Conservation (phyloP, 2,113 vertebrate genomes). For the Aegotheles bennettii region DNA sequence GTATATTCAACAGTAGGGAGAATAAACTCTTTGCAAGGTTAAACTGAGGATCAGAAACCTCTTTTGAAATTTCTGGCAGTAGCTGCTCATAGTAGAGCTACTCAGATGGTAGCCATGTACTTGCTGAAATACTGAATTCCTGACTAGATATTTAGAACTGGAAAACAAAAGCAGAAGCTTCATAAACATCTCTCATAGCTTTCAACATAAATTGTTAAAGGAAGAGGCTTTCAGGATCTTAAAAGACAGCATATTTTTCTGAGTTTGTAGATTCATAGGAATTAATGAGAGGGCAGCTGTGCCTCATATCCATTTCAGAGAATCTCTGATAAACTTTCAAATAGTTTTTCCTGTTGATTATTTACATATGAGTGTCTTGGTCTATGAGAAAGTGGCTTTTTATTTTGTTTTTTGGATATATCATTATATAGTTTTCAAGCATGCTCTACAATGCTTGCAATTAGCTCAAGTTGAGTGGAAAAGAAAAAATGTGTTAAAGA, state of each 20-base stretch:
- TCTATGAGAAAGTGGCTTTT: background rate
- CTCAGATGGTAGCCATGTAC: background rate
- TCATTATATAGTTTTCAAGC: background rate
- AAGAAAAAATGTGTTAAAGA: background rate
- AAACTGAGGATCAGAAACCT: slow-evolving; percentile 4
- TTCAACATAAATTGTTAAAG: slow-evolving; percentile 52
- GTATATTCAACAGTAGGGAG: background rate
- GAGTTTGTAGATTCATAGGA: slow-evolving; percentile 14
- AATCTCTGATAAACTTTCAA: background rate
- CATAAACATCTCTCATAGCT: slow-evolving; percentile 35
- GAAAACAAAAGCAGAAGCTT: slow-evolving; percentile 25
- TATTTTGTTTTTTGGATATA: background rate
- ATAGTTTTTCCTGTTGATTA: background rate
- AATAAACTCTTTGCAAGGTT: slow-evolving; percentile 32
- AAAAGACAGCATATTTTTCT: slow-evolving; percentile 26
- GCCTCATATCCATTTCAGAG: background rate
- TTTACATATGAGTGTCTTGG: background rate
- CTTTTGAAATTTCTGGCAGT: slow-evolving; percentile 16
- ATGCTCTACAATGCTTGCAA: background rate
- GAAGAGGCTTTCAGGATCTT: background rate
- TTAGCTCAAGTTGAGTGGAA: background rate
- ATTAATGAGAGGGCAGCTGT: slow-evolving; percentile 3
- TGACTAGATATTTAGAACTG: slow-evolving; percentile 16
- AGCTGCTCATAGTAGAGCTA: background rate
- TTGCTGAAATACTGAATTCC: background rate